Conservation (phyloP, 2,113 vertebrate genomes). For the Rhabdomys dilectus region DNA sequence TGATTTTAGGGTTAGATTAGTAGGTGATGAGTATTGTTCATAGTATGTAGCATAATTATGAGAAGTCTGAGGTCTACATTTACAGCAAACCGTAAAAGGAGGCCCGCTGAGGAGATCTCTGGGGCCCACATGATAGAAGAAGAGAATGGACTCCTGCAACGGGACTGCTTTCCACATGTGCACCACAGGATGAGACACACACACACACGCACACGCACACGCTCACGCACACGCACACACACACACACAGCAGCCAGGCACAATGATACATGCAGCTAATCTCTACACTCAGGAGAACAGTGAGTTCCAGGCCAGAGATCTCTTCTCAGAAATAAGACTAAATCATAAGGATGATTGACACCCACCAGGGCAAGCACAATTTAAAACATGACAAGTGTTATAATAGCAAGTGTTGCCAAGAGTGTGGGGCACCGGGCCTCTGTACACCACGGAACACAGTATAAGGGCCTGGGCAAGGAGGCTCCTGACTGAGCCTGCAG, state of each 20-base stretch:
- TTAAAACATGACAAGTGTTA: no score
- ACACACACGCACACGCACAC: not conserved
- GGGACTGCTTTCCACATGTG: not conserved
- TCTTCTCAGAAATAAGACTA: not conserved
- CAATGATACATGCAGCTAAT: not conserved
- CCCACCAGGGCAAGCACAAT: not conserved
- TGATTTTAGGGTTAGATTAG: not conserved
- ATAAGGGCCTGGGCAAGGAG: not conserved
- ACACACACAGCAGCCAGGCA: not conserved
- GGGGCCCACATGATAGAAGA: not conserved
- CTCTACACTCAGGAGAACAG: not conserved
- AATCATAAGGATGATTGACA: not conserved
- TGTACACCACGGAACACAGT: rapidly evolving
- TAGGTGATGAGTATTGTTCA: not conserved
- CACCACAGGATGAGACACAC: not conserved
- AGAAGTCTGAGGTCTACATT: not conserved
- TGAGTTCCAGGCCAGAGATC: not conserved
- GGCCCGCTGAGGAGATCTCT: not conserved
- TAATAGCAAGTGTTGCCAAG: not conserved
- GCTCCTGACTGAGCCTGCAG: no score
- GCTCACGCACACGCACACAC: not conserved
- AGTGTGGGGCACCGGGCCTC: not conserved
- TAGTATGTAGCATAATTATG: not conserved
- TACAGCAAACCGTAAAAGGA: not conserved
- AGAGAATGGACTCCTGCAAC: not conserved